Conservation (phyloP, 2,888 invertebrate genomes). For the Himalopsyche tibetana region DNA sequence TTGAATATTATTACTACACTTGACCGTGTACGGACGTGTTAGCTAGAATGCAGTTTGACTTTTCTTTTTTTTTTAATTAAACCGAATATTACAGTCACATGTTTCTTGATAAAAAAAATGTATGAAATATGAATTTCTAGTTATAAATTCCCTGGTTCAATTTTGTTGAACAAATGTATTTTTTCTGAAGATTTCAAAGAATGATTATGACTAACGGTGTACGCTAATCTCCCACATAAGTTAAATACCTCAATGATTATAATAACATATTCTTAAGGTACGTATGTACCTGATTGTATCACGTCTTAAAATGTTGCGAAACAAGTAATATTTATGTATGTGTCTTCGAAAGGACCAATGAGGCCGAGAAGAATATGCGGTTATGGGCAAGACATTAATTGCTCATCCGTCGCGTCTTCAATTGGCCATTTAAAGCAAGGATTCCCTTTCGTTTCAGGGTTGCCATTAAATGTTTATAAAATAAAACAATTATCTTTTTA, state of each 20-base stretch:
- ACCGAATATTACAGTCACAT: too few relatives aligned
- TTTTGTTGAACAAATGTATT: too few relatives aligned
- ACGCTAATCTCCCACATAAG: background rate
- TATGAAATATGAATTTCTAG: too few relatives aligned
- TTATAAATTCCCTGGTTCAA: too few relatives aligned
- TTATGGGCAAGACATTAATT: slow-evolving; percentile 31
- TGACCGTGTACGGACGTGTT: too few relatives aligned
- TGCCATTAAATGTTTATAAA: background rate
- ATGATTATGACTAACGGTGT: too few relatives aligned
- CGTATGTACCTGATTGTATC: slow-evolving; percentile 8
- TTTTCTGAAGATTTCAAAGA: too few relatives aligned
- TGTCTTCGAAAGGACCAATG: background rate
- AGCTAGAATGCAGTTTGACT: too few relatives aligned
- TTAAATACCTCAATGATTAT: background rate
- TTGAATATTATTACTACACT: too few relatives aligned
- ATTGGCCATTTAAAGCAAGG: background rate
- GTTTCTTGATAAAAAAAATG: too few relatives aligned
- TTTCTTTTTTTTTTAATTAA: too few relatives aligned
- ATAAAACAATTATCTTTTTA: background rate
- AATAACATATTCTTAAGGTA: background rate
- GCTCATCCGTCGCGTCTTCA: slow-evolving; percentile 31
- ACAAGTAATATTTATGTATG: background rate
- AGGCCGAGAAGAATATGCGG: background rate
- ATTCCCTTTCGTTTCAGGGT: slow-evolving; percentile 23
- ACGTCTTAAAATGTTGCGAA: slow-evolving; percentile 10